These are phyloP conservation scores for Phataginus tricuspis DNA, from an alignment of 2,797 vertebrate genomes.

Conservation along the genomic window DNA sequence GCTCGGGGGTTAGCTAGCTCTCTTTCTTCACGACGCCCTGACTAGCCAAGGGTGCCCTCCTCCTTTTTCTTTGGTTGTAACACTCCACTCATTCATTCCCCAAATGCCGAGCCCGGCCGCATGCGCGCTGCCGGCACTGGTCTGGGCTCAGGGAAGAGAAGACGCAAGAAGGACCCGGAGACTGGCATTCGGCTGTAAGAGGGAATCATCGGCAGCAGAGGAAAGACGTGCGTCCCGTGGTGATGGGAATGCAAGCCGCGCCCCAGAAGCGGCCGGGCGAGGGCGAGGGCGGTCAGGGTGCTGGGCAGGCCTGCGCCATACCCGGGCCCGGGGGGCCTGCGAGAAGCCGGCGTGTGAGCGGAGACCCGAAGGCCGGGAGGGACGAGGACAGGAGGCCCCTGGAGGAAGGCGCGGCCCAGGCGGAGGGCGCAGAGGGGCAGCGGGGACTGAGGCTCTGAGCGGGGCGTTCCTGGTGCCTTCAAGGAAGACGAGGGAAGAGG, in stretches of 20 bases:
- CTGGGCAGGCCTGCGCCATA: not conserved
- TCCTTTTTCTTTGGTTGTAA: not conserved
- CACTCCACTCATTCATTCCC: not conserved
- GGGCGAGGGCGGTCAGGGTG: not conserved
- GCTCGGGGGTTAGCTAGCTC: not conserved
- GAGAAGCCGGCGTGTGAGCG: not conserved
- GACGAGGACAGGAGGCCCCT: not conserved
- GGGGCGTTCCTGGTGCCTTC: not conserved
- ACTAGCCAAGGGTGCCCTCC: not conserved
- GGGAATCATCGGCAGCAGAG: not conserved
- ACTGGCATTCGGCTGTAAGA: not conserved
- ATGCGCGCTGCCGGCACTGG: not conserved
- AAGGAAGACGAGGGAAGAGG: not conserved
- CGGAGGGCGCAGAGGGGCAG: not conserved
- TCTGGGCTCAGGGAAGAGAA: not conserved
- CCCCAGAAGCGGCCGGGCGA: not conserved
- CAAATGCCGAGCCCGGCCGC: not conserved
- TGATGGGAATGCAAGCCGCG: not conserved
- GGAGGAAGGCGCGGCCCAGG: not conserved
- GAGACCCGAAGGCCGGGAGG: not conserved
- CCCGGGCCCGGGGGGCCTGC: not conserved
- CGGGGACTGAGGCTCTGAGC: not conserved
- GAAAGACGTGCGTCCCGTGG: not conserved
- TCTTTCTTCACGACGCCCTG: not conserved
- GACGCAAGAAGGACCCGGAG: not conserved